Evolutionary conservation across 2,797 vertebrate genomes (phyloP).

Genomic region (Pelodytes ibericus): DNA sequence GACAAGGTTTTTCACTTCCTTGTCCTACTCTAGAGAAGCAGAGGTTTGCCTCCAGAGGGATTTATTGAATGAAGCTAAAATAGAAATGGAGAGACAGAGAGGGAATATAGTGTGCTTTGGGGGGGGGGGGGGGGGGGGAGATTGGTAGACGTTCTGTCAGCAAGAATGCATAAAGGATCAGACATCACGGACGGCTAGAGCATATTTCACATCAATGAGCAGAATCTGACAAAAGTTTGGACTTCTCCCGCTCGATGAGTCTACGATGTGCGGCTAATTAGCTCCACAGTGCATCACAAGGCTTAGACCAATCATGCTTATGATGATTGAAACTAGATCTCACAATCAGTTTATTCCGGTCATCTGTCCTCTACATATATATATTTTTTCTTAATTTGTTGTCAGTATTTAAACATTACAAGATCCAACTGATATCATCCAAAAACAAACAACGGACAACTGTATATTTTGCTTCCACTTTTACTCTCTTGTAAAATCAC

Average conservation of each 20-base stretch:
- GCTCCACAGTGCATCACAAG: conserved; percentile 43
- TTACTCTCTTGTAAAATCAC: too few relatives aligned
- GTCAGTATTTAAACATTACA: too few relatives aligned
- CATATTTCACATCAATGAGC: conserved; percentile 56
- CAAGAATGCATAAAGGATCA: conserved; percentile 53
- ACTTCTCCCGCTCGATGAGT: conserved; percentile 45
- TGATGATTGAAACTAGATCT: conserved; percentile 38
- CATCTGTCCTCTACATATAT: conserved; percentile 23
- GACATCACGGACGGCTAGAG: conserved; percentile 50
- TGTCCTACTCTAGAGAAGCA: neutral
- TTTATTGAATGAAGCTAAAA: conserved; percentile 25
- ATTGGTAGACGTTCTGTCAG: conserved; percentile 49
- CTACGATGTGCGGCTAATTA: conserved; percentile 50
- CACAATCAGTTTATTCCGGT: conserved; percentile 43
- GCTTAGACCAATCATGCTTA: conserved; percentile 49
- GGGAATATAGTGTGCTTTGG: too few relatives aligned
- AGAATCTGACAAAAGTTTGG: conserved; percentile 49
- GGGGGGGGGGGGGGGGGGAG: conserved; percentile 15
- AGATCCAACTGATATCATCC: too few relatives aligned
- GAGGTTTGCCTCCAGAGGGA: conserved; percentile 17
- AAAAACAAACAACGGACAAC: too few relatives aligned
- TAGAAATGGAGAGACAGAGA: conserved; percentile 30
- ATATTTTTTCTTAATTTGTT: too few relatives aligned
- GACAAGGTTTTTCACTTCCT: conserved; percentile 10
- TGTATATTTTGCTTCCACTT: too few relatives aligned